phyloP scores from a whole-genome alignment of 2,797 vertebrate genomes.

The Acridotheres tristis region DNA sequence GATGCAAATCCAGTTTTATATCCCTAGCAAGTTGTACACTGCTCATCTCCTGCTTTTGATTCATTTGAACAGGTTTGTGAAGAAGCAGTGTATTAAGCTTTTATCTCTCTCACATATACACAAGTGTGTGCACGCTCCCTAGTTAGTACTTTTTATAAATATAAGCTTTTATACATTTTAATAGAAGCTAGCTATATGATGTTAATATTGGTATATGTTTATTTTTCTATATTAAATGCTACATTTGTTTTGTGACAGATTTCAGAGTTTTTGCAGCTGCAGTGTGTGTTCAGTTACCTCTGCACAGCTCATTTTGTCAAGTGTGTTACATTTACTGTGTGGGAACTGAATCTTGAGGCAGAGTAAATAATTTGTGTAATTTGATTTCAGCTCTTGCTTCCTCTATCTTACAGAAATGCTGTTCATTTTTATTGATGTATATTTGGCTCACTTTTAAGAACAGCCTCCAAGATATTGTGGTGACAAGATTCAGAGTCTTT shows the following conservation, averaged over 20 bases:
- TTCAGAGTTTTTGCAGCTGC: not conserved
- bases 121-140: not conserved
- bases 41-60: not conserved
- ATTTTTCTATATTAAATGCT: not conserved
- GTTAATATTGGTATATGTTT: not conserved
- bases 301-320: not conserved
- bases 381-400: not conserved
- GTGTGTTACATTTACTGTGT: not conserved
- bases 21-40: not conserved
- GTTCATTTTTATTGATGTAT: not conserved
- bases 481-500: not conserved
- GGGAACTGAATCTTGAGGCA: not conserved
- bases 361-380: not conserved
- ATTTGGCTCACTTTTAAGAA: not conserved
- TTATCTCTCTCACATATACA: not conserved
- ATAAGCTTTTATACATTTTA: not conserved
- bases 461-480: not conserved
- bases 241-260: not conserved
- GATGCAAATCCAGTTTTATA: constrained; percentile 23
- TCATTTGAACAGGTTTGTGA: not conserved
- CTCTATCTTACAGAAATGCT: not conserved
- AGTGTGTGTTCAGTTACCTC: not conserved
- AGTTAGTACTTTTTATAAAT: not conserved
- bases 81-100: not conserved
- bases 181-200: not conserved